Evolutionary conservation across 1,140 invertebrate genomes (phyloP).

Genomic region (Whitmania pigra): DNA sequence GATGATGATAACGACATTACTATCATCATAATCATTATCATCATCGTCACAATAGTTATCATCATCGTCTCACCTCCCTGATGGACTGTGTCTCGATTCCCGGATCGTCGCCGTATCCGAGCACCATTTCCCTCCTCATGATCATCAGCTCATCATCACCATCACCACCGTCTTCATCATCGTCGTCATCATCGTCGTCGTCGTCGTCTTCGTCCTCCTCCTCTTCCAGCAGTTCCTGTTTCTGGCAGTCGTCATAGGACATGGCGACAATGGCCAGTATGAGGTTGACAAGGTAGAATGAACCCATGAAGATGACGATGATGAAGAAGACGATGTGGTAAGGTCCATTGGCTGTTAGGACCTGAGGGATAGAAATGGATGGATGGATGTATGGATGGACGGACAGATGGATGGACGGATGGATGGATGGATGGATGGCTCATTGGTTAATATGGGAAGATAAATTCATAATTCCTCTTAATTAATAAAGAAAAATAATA

Average conservation of each 20-base stretch:
- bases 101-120: neutral
- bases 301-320: slow-evolving; percentile 92
- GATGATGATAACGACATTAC: too few species aligned
- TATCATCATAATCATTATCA: too few species aligned
- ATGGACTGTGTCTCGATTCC: neutral
- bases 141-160: slow-evolving; percentile 8
- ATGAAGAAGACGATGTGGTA: slow-evolving; percentile 97
- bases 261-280: slow-evolving; percentile 98
- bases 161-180: neutral
- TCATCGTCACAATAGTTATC: neutral
- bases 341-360: slow-evolving; percentile 79
- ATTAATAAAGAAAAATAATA: too few species aligned
- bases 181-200: neutral
- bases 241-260: slow-evolving; percentile 95
- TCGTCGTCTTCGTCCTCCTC: slow-evolving; percentile 51
- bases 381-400: too few species aligned
- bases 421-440: too few species aligned
- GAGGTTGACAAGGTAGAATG: slow-evolving; percentile 95
- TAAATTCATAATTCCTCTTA: too few species aligned
- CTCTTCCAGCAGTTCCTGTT: slow-evolving; percentile 95
- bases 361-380: slow-evolving; percentile 43
- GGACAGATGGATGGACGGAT: too few species aligned
- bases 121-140: neutral
- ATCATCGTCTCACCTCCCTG: neutral
- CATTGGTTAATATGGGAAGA: too few species aligned